phyloP scores from a whole-genome alignment of 2,888 invertebrate genomes.

The Adelphocoris suturalis region DNA sequence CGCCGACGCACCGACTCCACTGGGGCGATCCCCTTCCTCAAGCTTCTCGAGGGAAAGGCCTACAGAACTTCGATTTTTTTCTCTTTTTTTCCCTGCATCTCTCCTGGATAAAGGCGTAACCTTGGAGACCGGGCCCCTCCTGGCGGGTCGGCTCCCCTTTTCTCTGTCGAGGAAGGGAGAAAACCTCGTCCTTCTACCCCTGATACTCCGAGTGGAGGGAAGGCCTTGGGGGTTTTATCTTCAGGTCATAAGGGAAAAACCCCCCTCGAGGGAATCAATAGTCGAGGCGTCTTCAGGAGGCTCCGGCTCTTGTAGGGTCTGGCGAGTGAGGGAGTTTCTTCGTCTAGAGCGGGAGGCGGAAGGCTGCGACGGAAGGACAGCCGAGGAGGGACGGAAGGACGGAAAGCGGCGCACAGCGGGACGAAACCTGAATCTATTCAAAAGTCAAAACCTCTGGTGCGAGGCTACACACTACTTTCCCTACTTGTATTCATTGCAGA shows the following conservation, averaged over 20 bases:
- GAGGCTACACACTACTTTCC: no score
- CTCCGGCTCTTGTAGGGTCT: neutral
- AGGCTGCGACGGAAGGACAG: neutral
- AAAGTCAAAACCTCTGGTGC: no score
- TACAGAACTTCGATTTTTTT: neutral
- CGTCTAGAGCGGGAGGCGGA: neutral
- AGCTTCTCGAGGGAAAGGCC: neutral
- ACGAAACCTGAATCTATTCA: no score
- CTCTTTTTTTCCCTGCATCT: neutral
- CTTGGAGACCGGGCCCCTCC: neutral
- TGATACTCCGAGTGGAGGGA: neutral
- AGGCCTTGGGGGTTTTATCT: neutral
- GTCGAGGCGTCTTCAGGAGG: conserved; percentile 34
- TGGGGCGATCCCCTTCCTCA: neutral
- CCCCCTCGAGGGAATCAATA: conserved; percentile 21
- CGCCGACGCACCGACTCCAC: neutral
- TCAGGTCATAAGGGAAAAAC: conserved; percentile 32
- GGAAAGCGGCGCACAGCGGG: neutral
- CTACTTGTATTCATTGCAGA: no score
- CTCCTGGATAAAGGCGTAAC: conserved; percentile 22
- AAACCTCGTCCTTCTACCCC: conserved; percentile 7
- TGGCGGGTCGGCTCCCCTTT: neutral
- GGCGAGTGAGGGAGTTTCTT: no score
- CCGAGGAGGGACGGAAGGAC: neutral
- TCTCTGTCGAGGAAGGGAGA: neutral